These are phyloP conservation scores for Lordiphosa stackelbergi DNA, from an alignment of 1,140 invertebrate species.

Conservation along the genomic window DNA sequence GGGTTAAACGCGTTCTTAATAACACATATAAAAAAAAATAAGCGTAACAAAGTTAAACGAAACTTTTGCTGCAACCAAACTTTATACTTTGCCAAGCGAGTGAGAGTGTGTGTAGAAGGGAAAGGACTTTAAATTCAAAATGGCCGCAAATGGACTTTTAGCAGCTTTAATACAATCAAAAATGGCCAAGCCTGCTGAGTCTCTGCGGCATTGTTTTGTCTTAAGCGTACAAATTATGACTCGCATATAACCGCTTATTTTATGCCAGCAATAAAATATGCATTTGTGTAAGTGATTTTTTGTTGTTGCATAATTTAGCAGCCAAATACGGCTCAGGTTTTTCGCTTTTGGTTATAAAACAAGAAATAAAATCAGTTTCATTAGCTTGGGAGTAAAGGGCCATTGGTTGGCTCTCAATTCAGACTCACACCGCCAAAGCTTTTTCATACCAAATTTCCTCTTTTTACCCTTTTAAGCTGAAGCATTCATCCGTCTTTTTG, in stretches of 20 bases:
- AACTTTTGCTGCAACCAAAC: constrained; percentile 56
- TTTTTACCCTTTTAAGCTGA: neutral
- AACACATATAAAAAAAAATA: constrained; percentile 52
- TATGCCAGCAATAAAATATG: constrained; percentile 39
- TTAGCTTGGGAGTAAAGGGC: no score
- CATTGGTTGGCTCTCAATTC: no score
- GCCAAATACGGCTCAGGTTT: no score
- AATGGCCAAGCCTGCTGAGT: neutral
- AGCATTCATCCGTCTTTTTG: constrained; percentile 1
- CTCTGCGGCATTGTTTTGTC: constrained; percentile 19
- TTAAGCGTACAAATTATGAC: constrained; percentile 34
- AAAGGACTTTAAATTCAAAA: constrained; percentile 30
- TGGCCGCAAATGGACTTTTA: constrained; percentile 23
- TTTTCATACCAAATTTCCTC: no score
- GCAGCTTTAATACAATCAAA: no score
- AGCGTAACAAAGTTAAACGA: constrained; percentile 71
- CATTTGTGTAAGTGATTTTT: constrained; percentile 25
- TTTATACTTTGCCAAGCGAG: constrained; percentile 11
- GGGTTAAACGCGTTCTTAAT: constrained; percentile 69
- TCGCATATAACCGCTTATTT: constrained; percentile 30
- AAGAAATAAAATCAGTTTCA: no score
- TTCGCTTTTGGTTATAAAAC: no score
- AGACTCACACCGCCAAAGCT: no score
- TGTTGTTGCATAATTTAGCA: constrained; percentile 22
- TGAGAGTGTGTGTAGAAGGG: neutral